Percentiles rank a stretch among this genome's conserved stretches.
phyloP scores from a whole-genome alignment of 2,113 vertebrate species.

The Regulus satrapa region DNA sequence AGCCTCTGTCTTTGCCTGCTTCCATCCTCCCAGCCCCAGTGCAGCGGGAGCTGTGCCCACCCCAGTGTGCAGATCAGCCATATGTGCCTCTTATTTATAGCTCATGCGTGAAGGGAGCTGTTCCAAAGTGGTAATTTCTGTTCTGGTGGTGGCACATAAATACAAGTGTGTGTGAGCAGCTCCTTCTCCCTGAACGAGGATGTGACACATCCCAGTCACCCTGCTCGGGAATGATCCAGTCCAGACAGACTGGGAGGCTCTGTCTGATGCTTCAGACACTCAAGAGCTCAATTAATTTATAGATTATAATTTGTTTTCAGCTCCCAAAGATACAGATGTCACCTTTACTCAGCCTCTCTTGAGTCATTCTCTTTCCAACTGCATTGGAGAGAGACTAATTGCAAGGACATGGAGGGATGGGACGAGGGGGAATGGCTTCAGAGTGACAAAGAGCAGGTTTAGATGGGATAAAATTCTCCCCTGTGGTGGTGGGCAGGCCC shows the following conservation, averaged over 20 bases:
- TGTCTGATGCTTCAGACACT: background rate
- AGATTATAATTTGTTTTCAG: background rate
- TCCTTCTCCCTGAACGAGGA: background rate
- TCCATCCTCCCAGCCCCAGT: background rate
- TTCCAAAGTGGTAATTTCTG: background rate
- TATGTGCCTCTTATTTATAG: constrained; percentile 30
- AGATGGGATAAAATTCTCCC: background rate
- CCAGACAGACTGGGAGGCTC: background rate
- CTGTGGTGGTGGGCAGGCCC: background rate
- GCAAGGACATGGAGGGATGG: background rate
- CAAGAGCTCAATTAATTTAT: background rate
- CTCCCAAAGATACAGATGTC: background rate
- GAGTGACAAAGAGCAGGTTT: background rate
- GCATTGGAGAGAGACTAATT: background rate
- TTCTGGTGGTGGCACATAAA: background rate
- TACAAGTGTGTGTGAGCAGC: background rate
- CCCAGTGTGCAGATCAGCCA: background rate
- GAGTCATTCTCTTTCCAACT: background rate
- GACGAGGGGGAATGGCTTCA: background rate
- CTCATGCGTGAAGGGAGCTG: background rate
- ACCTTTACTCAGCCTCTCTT: background rate
- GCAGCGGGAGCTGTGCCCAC: background rate
- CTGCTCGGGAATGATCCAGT: background rate
- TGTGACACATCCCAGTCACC: background rate
- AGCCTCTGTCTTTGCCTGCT: background rate